Evolutionary conservation across 1,140 invertebrate genomes (phyloP), one percentile per base, ranked within the genome.

Genomic region (Bicyclus anynana): DNA sequence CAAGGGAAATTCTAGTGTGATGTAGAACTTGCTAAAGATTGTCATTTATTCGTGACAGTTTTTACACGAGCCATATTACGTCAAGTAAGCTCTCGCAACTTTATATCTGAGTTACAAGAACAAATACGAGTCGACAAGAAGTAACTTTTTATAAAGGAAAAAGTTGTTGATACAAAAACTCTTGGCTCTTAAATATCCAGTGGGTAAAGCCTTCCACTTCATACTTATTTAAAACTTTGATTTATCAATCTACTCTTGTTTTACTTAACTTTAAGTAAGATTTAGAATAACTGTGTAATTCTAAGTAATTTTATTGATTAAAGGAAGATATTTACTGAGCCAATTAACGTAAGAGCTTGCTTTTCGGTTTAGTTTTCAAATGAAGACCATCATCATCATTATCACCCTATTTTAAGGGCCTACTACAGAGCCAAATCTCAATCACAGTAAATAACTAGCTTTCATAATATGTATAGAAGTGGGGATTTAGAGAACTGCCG

Each of bases 131-230:
- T 33, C 48, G 53, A 56, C 53, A 56, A 48, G 29, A 56, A 14
- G 46, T 35, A 40, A 29, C 17, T 49, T 47, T 47, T 14, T 49
- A 57, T 42, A 44, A 14, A 37, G 27, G 33, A 56, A 54, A 64
- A 61, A 55, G 59, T 61, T 55, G 35, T 29, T 44, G 16, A 44
- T 44, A 60, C 53, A 62, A 67, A 57, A 65, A 60, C 65, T 56
- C 64, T 67, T 55, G 57, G 55, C 56, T 70, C 64, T 71, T 71
- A 71, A 63, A 52, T 38, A 56, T 53, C 49, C 61, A 70, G 61
- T n/a, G n/a, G n/a, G n/a, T 67, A 60, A 67, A 60, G 62, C 55
- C 64, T 58, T 59, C 51, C 46, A 29, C 21, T 61, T 40, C 46
- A 20, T 23, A 49, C 40, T 53, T 53, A 33, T 18, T 60, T 53